These are phyloP conservation scores for Ptychobarbus kaznakovi DNA, from an alignment of 2,797 vertebrate genomes.

Conservation along the genomic window DNA sequence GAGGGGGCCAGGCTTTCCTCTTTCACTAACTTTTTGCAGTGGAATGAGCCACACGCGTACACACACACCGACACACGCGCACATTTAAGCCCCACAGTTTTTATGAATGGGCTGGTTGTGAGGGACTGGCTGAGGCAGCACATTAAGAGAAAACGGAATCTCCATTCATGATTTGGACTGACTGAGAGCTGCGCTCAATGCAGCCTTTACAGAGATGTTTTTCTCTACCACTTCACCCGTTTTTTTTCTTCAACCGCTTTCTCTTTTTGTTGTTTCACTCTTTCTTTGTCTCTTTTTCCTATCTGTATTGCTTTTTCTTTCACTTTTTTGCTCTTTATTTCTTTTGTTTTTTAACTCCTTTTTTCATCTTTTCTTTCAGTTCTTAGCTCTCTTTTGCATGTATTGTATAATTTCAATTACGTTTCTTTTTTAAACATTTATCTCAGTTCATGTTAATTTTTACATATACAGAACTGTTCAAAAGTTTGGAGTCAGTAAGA, in stretches of 20 bases:
- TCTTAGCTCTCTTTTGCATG: background rate
- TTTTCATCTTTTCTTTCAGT: background rate
- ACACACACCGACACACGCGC: slow-evolving; percentile 61
- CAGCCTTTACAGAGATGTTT: slow-evolving; percentile 30
- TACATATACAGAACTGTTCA: background rate
- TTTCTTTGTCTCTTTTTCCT: background rate
- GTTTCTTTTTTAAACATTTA: background rate
- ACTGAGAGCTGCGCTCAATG: slow-evolving; percentile 29
- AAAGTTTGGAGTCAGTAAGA: background rate
- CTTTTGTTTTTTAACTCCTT: background rate
- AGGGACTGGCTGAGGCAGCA: slow-evolving; percentile 80
- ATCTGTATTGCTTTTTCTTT: background rate
- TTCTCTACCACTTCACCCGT: background rate
- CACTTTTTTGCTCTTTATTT: background rate
- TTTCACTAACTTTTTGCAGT: slow-evolving; percentile 54
- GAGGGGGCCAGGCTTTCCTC: slow-evolving; percentile 55
- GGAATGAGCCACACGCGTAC: slow-evolving; percentile 58
- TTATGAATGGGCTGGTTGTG: slow-evolving; percentile 86
- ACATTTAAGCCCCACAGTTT: slow-evolving; percentile 69
- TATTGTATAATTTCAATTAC: no score
- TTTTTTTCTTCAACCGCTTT: slow-evolving; percentile 3
- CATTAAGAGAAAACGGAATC: slow-evolving; percentile 72
- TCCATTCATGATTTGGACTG: slow-evolving; percentile 75
- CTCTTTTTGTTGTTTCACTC: background rate
- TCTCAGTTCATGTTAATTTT: background rate